Base-by-base conservation (phyloP, 1,140 invertebrate genomes). In the Solenopsis invicta region DNA sequence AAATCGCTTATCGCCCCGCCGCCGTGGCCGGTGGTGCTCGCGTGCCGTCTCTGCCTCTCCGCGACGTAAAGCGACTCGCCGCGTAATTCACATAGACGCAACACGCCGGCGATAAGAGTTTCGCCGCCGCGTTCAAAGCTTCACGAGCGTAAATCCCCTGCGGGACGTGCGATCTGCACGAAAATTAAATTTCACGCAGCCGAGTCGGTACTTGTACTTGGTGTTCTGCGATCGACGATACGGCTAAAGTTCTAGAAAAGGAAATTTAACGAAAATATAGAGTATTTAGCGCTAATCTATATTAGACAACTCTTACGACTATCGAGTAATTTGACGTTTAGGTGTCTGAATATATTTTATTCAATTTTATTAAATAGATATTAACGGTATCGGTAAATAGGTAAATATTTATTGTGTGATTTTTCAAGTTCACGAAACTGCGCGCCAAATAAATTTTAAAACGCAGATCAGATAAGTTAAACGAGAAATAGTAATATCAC, bases 61-160 rank as follows among this genome's bases (percentile, higher is more conserved):
- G 29, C 69, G 67, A 74, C 37, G 67, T 82, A 72, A 74, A 82
- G 80, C 80, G 80, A 75, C 66, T 82, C 80, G 67, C 67, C 80
- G 67, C 80, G 80, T 84, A 84, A 84, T 84, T 84, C 80, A 54
- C 80, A 74, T 84, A 84, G 80, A 84, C 80, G 80, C 69, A 84
- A 84, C 80, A 84, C 69, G 80, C 13, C 69, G 80, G 16, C 80
- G 80, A 84, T 84, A 84, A 84, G 80, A 48, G 69, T 37, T 34
- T 48, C 67, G 21, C 78, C 56, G 54, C 12, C 29, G 37, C 29
- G 37, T 61, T 61, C 13, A 48, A 24, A 61, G 24, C 29, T 41
- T 29, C 29, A 59, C 78, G 21, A 72, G 37, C 41, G 34, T 72
- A 82, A 82, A 82, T 82, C 80, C 71, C 52, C 24, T 21, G n/a